Evolutionary conservation across 2,888 invertebrate species (phyloP), one percentile per base, ranked within the genome.

Genomic region (Dolomedes plantarius): DNA sequence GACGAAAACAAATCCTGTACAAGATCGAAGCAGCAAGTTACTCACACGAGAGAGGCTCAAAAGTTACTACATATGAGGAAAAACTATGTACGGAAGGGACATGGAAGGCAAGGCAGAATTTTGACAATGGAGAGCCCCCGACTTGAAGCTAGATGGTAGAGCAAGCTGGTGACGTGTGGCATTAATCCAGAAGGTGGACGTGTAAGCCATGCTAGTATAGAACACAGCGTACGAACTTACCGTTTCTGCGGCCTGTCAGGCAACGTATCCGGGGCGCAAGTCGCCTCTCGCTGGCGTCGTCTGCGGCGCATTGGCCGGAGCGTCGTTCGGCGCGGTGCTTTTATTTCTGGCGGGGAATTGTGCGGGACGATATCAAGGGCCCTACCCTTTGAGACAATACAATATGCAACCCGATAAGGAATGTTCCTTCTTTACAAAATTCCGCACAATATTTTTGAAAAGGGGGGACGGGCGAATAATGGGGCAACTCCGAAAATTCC

Each of bases 361-460:
- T 69, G 74, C 65, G 31, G 68, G 36, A 46, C 39, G 71, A 69
- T 77, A 79, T 64, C 75, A 69, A 69, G 78, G 39, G 75, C 67
- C 71, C 36, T 65, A 74, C 73, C 82, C 81, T 76, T 77, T 81
- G 82, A 87, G 87, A 87, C 87, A 87, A 87, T 87, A 78, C 82
- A 87, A 87, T 82, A 82, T 81, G 86, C 81, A 81, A 87, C 80
- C 72, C 80, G 86, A 86, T 86, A 86, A 86, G 86, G 80, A 80
- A 80, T 80, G 86, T 80, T 75, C 76, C 80, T 72, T 46, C 67
- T 67, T 64, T 77, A 69, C 31, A 77, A 76, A 81, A 64, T 68
- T 74, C 74, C 41, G 68, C 69, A 79, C 79, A 75, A 81, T 86
- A 81, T 86, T 86, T 81, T 77, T 87, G 77, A 87, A 87, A 87